These are phyloP conservation scores for Alexandromys fortis DNA, from an alignment of 2,113 vertebrate genomes.

Conservation along the genomic window DNA sequence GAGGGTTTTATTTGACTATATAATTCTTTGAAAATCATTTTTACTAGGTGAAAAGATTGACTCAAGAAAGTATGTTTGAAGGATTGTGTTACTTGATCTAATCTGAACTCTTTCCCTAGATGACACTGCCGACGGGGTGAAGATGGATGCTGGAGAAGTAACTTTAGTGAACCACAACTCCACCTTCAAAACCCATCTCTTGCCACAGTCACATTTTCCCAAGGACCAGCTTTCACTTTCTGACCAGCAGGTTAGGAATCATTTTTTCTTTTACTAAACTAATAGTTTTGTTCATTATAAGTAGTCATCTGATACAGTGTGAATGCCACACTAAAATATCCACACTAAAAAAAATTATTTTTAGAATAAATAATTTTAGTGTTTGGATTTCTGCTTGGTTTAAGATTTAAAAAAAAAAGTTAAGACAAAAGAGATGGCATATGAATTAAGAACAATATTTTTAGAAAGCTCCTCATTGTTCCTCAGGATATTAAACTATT, in stretches of 20 bases:
- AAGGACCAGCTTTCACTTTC: conserved; percentile 76
- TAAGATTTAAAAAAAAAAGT: neutral
- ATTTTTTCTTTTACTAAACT: conserved; percentile 27
- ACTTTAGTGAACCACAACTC: conserved; percentile 78
- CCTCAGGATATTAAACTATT: neutral
- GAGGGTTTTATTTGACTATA: conserved; percentile 30
- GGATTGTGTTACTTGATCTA: conserved; percentile 48
- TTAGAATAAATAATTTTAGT: conserved; percentile 28
- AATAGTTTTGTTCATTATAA: conserved; percentile 32
- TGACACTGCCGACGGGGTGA: conserved; percentile 78
- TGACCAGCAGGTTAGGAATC: conserved; percentile 78
- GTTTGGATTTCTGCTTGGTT: conserved; percentile 50
- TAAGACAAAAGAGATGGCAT: neutral
- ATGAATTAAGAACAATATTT: conserved; percentile 15
- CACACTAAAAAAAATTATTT: neutral
- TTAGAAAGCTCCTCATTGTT: conserved; percentile 45
- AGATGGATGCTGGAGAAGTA: conserved; percentile 85
- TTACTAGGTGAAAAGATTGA: conserved; percentile 50
- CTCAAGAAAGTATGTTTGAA: conserved; percentile 33
- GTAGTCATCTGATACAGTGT: conserved; percentile 49
- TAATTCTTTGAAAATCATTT: conserved; percentile 43
- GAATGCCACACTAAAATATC: conserved; percentile 15
- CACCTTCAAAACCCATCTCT: conserved; percentile 74
- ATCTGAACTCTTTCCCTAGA: conserved; percentile 54
- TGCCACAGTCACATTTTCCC: conserved; percentile 51